Base-by-base conservation (phyloP, 2,888 invertebrate genomes). In the Boloria selene region DNA sequence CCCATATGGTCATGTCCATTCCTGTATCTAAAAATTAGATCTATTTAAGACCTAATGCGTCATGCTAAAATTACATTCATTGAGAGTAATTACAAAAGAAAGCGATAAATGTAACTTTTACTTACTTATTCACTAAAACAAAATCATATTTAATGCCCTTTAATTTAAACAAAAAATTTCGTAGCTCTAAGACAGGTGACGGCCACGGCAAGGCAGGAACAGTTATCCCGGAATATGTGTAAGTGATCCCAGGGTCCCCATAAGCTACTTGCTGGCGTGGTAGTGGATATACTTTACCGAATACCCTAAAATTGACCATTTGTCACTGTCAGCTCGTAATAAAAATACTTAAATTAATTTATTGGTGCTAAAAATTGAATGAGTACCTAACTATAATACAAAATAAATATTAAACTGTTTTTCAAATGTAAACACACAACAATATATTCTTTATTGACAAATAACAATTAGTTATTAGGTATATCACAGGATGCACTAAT, bases 1-100 rank as follows among this genome's bases (percentile, higher is more conserved):
- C 95, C 95, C 83, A 96, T 95, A 73, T 95, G 93, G 78, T 96
- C 95, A 84, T 95, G 93, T 77, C 93, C 90, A 77, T 95, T 96
- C 80, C 95, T 95, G 45, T 67, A 61, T 10, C 49, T 54, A 38
- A 55, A 59, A 50, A 17, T 7, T 13, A 38, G 10, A 7, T 10
- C 10, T 7, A 10, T 3, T 10, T 38, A 31, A 31, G 6, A 7
- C 7, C 31, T 31, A 31, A 31, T 31, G 7, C 6, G 6, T 38
- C 31, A 38, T 10, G 3, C 7, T 38, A 10, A 1, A 38, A 10
- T 10, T 10, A 10, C 10, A 38, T 38, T 38, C 10, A 10, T 38
- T 38, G 31, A 38, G 10, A 10, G 10, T 38, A 10, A 38, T 10
- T 10, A 10, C 10, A 38, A 38, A 38, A 38, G 31, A 7, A 0